Evolutionary conservation across 1,140 invertebrate species (phyloP), one percentile per base, ranked within the genome.

Genomic region (Leptinotarsa lineolata): DNA sequence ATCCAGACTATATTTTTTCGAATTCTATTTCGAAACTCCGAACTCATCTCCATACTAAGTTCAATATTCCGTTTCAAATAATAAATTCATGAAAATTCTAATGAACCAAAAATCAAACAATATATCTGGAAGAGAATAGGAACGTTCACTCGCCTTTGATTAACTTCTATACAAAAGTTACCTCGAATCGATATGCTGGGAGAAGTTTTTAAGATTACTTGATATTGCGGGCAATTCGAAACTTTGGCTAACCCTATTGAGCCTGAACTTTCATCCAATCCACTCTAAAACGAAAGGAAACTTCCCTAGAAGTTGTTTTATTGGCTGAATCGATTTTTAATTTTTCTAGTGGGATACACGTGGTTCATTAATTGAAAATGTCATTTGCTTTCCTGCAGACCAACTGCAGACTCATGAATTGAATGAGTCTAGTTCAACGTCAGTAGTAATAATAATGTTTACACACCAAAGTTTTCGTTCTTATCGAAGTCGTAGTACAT

Each of bases 221-320:
- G 48, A 54, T 54, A 54, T 54, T 54, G 16, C 48, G 48, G 48
- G 15, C 48, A 54, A 54, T 54, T 54, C 48, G 48, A 54, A 54
- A 54, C 48, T 54, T 54, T 54, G 48, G 16, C n/a, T 54, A 54
- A 54, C 48, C 48, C 48, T 54, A 54, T 54, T 54, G 48, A n/a
- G 24, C 24, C 24, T 8, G 48, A 54, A 54, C 48, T 54, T 54
- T 54, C 15, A 18, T 13, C 48, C 48, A 18, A 54, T 54, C 48
- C 13, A 54, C 48, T 54, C 48, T 54, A 8, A 54, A 54, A 54
- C 6, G n/a, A 54, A 54, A 54, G 48, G 48, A 54, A n/a, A 54
- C 15, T 54, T 16, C 6, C n/a, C 48, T 15, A 15, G n/a, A 18
- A 54, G 48, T 18, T 54, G 48, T 54, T 54, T 13, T 18, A 15